Base-by-base conservation (phyloP, 2,888 invertebrate genomes). In the Campoletis raptor region DNA sequence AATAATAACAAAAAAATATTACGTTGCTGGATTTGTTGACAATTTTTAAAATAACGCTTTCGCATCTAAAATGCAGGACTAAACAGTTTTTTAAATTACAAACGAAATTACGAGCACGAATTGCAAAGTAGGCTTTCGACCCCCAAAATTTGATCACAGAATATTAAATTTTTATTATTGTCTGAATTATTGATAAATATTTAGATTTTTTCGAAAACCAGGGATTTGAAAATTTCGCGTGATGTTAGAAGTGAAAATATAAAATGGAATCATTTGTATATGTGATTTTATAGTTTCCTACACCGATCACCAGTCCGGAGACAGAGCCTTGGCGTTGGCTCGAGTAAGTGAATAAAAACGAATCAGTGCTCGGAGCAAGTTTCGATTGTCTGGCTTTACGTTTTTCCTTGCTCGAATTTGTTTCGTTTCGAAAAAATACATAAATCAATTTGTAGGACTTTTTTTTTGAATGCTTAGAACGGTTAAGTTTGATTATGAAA, bases 281-380 rank as follows among this genome's bases (percentile, higher is more conserved):
- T 93, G 92, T 93, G 92, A 94, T 93, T 95, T 95, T 95, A 95
- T 97, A 98, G 98, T 97, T 97, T 95, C 97, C 97, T 94, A 97
- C 98, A 96, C 97, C 97, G 94, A 96, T 97, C 96, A 97, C 97
- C 95, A 97, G 97, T 95, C 97, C 97, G 96, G 98, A 97, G 95
- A 97, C 96, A 95, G 97, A 98, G 96, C 97, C 97, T 95, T 97
- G 97, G 97, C 97, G 97, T 95, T 98, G 97, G 97, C 97, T 97
- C 96, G 96, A 96, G 97, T 97, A 97, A 97, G 97, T 97, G 95
- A 92, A 91, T 89, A 89, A 89, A 85, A 45, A 45, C 86, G 78
- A 85, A 86, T 80, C 72, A 67, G 73, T 70, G 87, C 83, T 85
- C 87, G 84, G 67, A 87, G 84, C 85, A 85, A 83, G 84, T 84